These are phyloP conservation scores for Zoanthus gigantus DNA, from an alignment of 92 coral and sea anemone species.

Conservation along the genomic window DNA sequence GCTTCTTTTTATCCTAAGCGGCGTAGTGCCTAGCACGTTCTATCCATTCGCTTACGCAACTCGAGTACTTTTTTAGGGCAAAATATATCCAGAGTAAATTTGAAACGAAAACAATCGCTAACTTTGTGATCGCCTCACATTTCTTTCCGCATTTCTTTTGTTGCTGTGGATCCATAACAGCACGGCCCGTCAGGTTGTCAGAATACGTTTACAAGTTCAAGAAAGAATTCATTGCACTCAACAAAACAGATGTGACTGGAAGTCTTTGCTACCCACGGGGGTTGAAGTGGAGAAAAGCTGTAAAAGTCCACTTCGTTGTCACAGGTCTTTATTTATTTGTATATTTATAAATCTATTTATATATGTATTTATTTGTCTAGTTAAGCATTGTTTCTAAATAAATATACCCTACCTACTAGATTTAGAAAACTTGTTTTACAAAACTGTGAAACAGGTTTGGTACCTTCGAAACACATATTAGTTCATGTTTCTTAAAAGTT, in stretches of 20 bases:
- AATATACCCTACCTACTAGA: too few species aligned
- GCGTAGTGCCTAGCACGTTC: too few species aligned
- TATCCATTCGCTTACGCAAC: too few species aligned
- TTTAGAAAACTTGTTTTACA: too few species aligned
- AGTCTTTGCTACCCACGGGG: constrained; percentile 81
- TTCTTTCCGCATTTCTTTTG: neutral
- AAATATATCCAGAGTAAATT: too few species aligned
- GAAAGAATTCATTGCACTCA: constrained; percentile 53
- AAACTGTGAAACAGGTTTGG: too few species aligned
- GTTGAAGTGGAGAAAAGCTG: constrained; percentile 74
- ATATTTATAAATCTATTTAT: neutral
- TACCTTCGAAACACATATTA: too few species aligned
- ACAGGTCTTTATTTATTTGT: constrained; percentile 63
- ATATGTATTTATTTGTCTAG: neutral
- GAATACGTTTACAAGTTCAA: constrained; percentile 55
- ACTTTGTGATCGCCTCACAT: neutral
- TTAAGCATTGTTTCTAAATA: too few species aligned
- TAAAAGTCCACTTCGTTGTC: constrained; percentile 71
- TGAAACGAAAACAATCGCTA: too few species aligned
- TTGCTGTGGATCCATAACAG: constrained; percentile 39
- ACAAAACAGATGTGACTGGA: constrained; percentile 23
- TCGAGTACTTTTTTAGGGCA: too few species aligned
- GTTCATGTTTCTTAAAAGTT: too few species aligned
- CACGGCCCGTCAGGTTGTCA: constrained; percentile 67
- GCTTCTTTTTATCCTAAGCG: too few species aligned